Conservation (phyloP, 2,113 vertebrate species). For the Barnardius zonarius region DNA sequence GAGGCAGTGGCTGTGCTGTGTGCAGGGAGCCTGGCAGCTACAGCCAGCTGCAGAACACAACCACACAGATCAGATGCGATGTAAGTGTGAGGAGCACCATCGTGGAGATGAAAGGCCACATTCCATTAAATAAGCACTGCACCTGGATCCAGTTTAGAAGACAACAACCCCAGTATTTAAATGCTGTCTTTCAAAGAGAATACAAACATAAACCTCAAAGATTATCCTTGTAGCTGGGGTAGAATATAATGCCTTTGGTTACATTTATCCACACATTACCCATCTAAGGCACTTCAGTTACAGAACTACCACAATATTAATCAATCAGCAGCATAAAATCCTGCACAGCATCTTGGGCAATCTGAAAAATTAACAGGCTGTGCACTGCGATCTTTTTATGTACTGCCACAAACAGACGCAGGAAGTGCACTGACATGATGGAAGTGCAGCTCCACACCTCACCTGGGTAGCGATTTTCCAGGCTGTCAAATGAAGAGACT, state of each 20-base stretch:
- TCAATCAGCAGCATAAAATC: not conserved
- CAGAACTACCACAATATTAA: not conserved
- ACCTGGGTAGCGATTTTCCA: not conserved
- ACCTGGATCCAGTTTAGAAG: not conserved
- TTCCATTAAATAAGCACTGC: not conserved
- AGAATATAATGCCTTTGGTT: not conserved
- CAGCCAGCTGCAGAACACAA: not conserved
- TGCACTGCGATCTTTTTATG: not conserved
- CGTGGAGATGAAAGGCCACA: not conserved
- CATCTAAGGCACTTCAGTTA: not conserved
- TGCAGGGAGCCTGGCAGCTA: not conserved
- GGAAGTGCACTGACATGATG: not conserved
- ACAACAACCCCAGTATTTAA: not conserved
- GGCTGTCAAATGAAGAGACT: not conserved
- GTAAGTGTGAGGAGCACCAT: not conserved
- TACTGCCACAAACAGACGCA: not conserved
- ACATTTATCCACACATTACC: not conserved
- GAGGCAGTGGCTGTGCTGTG: not conserved
- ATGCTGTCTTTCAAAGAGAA: not conserved
- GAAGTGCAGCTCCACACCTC: not conserved
- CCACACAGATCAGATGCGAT: not conserved
- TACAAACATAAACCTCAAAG: not conserved
- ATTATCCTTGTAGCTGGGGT: not conserved
- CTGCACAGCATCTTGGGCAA: not conserved
- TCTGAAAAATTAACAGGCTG: conserved; percentile 19